Evolutionary conservation across 2,797 vertebrate genomes (phyloP).

Genomic region (Eulemur albifrons): DNA sequence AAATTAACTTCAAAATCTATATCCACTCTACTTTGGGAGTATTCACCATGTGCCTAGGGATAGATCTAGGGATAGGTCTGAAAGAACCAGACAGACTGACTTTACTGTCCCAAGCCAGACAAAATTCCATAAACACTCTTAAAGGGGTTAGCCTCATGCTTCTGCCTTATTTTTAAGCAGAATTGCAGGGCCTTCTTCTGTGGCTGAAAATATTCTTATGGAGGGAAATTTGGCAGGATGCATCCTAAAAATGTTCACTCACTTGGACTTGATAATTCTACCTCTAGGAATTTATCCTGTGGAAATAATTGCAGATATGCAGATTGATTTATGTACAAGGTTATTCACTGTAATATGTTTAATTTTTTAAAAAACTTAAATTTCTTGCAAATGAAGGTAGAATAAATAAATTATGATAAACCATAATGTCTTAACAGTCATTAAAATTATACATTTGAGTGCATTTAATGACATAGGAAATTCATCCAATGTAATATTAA

Average conservation of each 20-base stretch:
- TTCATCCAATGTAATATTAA: neutral
- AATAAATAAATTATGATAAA: neutral
- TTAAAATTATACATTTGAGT: neutral
- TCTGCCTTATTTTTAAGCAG: neutral
- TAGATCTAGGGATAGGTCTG: neutral
- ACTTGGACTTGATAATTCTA: neutral
- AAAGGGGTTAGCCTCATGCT: accelerated
- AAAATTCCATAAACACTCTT: neutral
- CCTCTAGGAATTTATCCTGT: neutral
- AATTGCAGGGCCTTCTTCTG: neutral
- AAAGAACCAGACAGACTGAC: neutral
- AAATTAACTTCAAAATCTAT: slow-evolving; percentile 49
- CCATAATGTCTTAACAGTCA: neutral
- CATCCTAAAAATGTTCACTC: neutral
- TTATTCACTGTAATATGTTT: neutral
- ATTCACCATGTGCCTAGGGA: neutral
- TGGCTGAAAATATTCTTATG: neutral
- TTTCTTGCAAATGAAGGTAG: neutral
- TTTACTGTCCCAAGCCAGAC: neutral
- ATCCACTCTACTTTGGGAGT: neutral
- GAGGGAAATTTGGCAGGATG: neutral
- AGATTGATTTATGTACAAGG: neutral
- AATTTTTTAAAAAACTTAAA: neutral
- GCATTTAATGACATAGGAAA: neutral
- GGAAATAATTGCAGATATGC: neutral